A percentile compares a stretch with the other conserved stretches of the same genome.
Conservation (phyloP, 2,797 vertebrate species). For the Pristis pectinata region DNA sequence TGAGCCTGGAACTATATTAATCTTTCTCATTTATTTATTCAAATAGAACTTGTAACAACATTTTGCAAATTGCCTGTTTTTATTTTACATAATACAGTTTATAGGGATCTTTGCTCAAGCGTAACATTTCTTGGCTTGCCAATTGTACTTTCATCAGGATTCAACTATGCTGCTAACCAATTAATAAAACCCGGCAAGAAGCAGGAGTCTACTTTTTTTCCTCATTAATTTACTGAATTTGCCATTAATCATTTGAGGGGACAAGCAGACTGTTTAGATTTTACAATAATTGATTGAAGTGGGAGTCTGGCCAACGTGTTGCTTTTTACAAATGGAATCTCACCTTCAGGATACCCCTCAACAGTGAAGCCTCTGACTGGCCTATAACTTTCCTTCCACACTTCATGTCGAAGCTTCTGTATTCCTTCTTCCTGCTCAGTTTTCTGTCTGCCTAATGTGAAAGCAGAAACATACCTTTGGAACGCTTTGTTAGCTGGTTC, state of each 20-base stretch:
- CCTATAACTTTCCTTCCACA: neutral
- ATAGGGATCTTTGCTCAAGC: constrained; percentile 26
- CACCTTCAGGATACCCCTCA: neutral
- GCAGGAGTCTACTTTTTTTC: constrained; percentile 32
- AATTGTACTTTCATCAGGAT: constrained; percentile 31
- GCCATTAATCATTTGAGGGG: constrained; percentile 26
- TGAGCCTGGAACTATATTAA: neutral
- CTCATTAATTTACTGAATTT: constrained; percentile 36
- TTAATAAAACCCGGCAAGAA: constrained; percentile 17
- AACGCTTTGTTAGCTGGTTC: neutral
- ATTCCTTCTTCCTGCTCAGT: neutral
- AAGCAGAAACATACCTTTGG: neutral
- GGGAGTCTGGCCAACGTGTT: constrained; percentile 6
- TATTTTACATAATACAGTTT: constrained; percentile 13
- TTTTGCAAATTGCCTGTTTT: constrained; percentile 23
- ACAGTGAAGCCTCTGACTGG: neutral
- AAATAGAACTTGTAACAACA: neutral
- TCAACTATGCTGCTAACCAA: constrained; percentile 33
- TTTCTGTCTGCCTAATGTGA: neutral
- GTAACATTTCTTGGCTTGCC: neutral
- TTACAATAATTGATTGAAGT: constrained; percentile 27
- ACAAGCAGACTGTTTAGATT: constrained; percentile 27
- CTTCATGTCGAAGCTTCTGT: neutral
- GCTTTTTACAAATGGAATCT: constrained; percentile 16
- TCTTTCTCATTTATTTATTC: neutral